A percentile compares a stretch with the other conserved stretches of the same genome.
Conservation (phyloP, 2,113 vertebrate species). For the Synchiropus splendidus region DNA sequence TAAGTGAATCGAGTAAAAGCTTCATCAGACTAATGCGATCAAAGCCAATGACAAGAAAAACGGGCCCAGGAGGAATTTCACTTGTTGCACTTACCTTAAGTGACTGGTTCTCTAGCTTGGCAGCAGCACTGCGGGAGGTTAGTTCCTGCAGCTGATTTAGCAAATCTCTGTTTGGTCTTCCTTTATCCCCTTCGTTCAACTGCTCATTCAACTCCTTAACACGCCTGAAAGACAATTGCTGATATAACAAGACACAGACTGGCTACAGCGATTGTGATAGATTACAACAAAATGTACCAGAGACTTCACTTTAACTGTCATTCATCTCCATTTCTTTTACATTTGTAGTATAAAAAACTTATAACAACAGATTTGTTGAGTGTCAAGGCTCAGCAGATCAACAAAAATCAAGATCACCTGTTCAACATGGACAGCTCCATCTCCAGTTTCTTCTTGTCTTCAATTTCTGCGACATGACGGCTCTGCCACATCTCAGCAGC, state of each 20-base stretch:
- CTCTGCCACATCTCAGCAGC: slow-evolving; percentile 75
- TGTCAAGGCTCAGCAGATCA: too few species aligned
- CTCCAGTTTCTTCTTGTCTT: slow-evolving; percentile 77
- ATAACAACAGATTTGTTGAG: too few species aligned
- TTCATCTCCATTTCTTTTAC: too few species aligned
- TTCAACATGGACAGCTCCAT: slow-evolving; percentile 73
- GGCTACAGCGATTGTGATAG: too few species aligned
- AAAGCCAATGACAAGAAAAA: neutral
- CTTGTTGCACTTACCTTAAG: slow-evolving; percentile 72
- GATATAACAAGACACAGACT: too few species aligned
- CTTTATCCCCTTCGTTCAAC: slow-evolving; percentile 67
- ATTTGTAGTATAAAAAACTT: too few species aligned
- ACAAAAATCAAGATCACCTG: slow-evolving; percentile 57
- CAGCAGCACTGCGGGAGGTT: slow-evolving; percentile 60
- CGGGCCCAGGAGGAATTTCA: too few species aligned
- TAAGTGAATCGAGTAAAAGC: neutral
- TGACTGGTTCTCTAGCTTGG: slow-evolving; percentile 76
- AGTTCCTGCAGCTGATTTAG: slow-evolving; percentile 68
- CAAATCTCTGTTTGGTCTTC: slow-evolving; percentile 66
- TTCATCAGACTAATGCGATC: slow-evolving; percentile 2
- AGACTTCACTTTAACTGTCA: too few species aligned
- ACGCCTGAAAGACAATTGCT: slow-evolving; percentile 53
- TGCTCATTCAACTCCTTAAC: slow-evolving; percentile 73
- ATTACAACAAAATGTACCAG: too few species aligned
- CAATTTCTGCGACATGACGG: slow-evolving; percentile 67